Percentiles rank a stretch among this genome's conserved stretches.
Conservation (phyloP, 2,888 invertebrate genomes). For the Synanthedon vespiformis region DNA sequence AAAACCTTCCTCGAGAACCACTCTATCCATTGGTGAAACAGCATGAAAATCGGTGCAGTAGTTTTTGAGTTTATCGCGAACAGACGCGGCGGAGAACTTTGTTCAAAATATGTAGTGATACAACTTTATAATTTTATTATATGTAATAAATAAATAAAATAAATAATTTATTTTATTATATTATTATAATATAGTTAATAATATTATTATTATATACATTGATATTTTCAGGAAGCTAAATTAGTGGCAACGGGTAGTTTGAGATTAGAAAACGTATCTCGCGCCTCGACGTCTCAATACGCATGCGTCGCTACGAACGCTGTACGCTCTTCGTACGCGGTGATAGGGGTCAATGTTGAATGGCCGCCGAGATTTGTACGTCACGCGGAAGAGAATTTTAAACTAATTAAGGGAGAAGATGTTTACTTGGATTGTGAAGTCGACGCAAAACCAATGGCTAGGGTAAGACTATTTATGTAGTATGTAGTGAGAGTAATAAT, state of each 20-base stretch:
- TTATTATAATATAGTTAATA: no score
- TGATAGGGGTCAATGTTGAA: slow-evolving; percentile 65
- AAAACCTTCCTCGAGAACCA: no score
- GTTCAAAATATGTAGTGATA: no score
- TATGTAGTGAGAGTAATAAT: not conserved
- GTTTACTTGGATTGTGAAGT: slow-evolving; percentile 39
- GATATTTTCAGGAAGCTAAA: slow-evolving; percentile 33
- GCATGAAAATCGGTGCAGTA: no score
- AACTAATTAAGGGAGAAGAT: slow-evolving; percentile 33
- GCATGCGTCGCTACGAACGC: slow-evolving; percentile 72
- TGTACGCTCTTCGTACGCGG: slow-evolving; percentile 65
- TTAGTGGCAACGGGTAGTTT: slow-evolving; percentile 30
- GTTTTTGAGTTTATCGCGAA: no score
- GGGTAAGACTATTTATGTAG: slow-evolving; percentile 25
- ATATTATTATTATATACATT: not conserved
- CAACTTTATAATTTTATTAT: no score
- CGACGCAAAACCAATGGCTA: slow-evolving; percentile 44
- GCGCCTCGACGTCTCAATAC: slow-evolving; percentile 62
- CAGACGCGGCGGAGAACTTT: no score
- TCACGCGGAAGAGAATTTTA: slow-evolving; percentile 9
- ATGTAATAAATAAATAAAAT: no score
- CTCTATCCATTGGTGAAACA: no score
- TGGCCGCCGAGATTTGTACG: slow-evolving; percentile 45
- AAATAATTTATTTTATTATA: no score
- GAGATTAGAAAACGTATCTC: slow-evolving; percentile 31